These are phyloP conservation scores for Andrena camellia DNA, from an alignment of 2,888 invertebrate species.

Conservation along the genomic window DNA sequence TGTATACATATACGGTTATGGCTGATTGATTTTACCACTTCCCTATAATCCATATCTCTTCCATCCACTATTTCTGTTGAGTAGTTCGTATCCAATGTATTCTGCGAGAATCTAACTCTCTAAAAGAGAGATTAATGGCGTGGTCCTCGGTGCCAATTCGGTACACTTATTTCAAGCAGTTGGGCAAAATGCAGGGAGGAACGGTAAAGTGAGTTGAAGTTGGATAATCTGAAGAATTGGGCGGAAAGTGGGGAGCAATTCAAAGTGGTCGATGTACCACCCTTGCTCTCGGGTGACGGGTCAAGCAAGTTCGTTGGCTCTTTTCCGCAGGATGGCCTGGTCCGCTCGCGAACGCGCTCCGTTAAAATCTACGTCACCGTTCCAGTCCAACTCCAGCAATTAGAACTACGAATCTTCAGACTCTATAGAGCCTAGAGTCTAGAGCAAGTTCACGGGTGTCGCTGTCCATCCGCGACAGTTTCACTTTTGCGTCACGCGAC, in stretches of 20 bases:
- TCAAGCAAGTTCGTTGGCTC: slow-evolving; percentile 40
- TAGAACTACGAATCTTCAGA: background rate
- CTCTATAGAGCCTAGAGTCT: background rate
- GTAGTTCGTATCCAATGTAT: no score
- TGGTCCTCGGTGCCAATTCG: no score
- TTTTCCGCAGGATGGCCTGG: slow-evolving; percentile 1
- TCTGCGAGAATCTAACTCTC: no score
- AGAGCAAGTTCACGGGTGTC: background rate
- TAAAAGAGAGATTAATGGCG: no score
- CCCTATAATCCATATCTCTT: no score
- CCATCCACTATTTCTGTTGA: no score
- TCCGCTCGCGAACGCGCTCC: background rate
- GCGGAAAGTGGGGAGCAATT: background rate
- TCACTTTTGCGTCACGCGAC: background rate
- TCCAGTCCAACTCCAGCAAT: background rate
- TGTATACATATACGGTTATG: no score
- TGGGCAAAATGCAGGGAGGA: no score
- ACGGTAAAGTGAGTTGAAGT: no score
- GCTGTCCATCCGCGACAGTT: background rate
- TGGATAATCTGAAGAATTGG: background rate
- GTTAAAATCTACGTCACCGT: background rate
- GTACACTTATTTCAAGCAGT: no score
- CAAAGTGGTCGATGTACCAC: background rate
- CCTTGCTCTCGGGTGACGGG: slow-evolving; percentile 26
- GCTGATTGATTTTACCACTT: no score